Percentiles rank a stretch among this genome's conserved stretches.
Evolutionary conservation across 2,113 vertebrate species (phyloP).

Genomic region (Halcyon senegalensis): DNA sequence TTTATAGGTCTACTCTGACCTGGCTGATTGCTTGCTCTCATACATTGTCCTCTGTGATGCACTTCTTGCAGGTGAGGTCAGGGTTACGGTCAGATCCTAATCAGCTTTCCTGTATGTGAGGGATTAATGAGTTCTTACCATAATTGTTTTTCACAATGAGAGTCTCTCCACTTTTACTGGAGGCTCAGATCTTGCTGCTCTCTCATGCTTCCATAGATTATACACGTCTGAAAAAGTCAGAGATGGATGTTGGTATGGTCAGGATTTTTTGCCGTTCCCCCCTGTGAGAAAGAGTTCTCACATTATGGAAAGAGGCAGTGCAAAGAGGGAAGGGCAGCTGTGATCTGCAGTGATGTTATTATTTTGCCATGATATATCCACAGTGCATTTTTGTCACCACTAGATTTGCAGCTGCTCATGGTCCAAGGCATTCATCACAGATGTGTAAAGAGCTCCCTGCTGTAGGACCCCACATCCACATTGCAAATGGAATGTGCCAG

Average conservation of each 20-base stretch:
- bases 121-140: not conserved
- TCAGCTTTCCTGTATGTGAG: not conserved
- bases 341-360: not conserved
- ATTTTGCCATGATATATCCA: not conserved
- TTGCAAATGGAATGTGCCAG: not conserved
- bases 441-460: not conserved
- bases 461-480: not conserved
- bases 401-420: not conserved
- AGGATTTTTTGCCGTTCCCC: not conserved
- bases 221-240: not conserved
- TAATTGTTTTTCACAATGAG: not conserved
- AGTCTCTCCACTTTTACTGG: not conserved
- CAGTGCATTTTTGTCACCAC: not conserved
- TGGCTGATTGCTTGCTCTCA: not conserved
- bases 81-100: not conserved
- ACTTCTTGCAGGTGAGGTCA: not conserved
- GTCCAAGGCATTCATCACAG: not conserved
- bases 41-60: not conserved
- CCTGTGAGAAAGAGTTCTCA: not conserved
- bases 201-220: not conserved
- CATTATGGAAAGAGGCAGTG: not conserved
- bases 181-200: not conserved
- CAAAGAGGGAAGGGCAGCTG: not conserved
- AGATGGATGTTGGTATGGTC: not conserved
- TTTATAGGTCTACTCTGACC: not conserved